Evolutionary conservation across 2,797 vertebrate genomes (phyloP).

Genomic region (Holocentrus rufus): DNA sequence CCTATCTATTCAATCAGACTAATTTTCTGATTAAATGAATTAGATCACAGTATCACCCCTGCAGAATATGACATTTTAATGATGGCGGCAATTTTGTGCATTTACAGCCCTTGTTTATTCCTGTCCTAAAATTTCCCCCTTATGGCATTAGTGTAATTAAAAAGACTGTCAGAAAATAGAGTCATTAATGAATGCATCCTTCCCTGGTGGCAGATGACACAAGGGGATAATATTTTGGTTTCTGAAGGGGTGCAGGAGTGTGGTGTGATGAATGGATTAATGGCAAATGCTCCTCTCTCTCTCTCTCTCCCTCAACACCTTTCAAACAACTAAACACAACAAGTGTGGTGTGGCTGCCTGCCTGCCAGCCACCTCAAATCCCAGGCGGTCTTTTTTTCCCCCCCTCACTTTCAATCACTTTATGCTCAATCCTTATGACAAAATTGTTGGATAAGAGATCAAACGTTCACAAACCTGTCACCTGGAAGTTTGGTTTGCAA

Average conservation of each 20-base stretch:
- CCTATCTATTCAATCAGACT: conserved; percentile 51
- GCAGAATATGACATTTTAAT: conserved; percentile 69
- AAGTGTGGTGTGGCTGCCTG: neutral
- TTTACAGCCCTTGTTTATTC: conserved; percentile 67
- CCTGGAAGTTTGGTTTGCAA: neutral
- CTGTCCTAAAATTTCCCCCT: conserved; percentile 42
- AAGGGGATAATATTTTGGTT: conserved; percentile 27
- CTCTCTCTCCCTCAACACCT: neutral
- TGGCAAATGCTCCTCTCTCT: conserved; percentile 16
- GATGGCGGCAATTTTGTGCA: conserved; percentile 42
- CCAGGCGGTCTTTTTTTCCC: neutral
- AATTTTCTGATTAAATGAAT: conserved; percentile 67
- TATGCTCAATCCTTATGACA: neutral
- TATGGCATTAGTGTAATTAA: conserved; percentile 69
- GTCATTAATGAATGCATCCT: conserved; percentile 61
- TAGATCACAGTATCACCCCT: conserved; percentile 45
- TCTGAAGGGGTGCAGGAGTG: conserved; percentile 18
- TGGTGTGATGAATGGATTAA: conserved; percentile 30
- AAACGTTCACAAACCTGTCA: neutral
- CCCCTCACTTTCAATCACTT: neutral
- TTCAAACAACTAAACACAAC: neutral
- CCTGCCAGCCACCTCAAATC: neutral
- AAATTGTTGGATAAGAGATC: conserved; percentile 1
- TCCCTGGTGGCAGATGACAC: conserved; percentile 24
- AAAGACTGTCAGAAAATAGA: conserved; percentile 47